Evolutionary conservation across 2,797 vertebrate genomes (phyloP).

Genomic region (Phalloptychus januarius): DNA sequence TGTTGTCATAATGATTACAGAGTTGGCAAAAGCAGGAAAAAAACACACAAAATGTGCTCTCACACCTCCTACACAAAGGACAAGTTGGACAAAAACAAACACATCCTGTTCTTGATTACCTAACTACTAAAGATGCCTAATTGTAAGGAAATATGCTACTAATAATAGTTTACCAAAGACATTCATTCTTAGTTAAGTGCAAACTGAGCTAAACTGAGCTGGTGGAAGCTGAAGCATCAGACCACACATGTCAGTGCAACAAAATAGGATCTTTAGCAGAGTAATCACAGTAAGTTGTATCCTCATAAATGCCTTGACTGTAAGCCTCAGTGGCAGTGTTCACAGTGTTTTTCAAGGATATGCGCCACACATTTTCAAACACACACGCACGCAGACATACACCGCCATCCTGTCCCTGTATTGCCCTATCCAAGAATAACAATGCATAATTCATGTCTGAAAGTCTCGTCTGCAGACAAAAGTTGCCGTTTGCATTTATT

Average conservation of each 20-base stretch:
- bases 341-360: conserved; percentile 31
- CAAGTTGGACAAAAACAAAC: conserved; percentile 33
- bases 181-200: conserved; percentile 25
- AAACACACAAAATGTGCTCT: conserved; percentile 50
- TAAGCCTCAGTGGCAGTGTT: conserved; percentile 54
- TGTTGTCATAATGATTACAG: conserved; percentile 72
- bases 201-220: conserved; percentile 30
- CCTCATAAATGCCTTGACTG: conserved; percentile 54
- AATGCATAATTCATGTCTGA: conserved; percentile 79
- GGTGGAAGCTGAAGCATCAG: conserved; percentile 28
- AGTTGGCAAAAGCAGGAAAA: conserved; percentile 50
- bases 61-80: conserved; percentile 42
- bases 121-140: conserved; percentile 28
- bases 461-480: conserved; percentile 80
- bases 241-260: conserved; percentile 30
- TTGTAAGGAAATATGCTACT: conserved; percentile 33
- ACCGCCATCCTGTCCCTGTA: conserved; percentile 65
- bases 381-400: conserved; percentile 32
- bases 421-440: conserved; percentile 79
- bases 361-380: conserved; percentile 5
- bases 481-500: conserved; percentile 80
- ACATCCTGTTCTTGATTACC: conserved; percentile 24
- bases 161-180: conserved; percentile 10
- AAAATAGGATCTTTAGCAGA: conserved; percentile 43
- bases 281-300: conserved; percentile 50